Evolutionary conservation across 2,113 vertebrate genomes (phyloP).

Genomic region (Cyanistes caeruleus): DNA sequence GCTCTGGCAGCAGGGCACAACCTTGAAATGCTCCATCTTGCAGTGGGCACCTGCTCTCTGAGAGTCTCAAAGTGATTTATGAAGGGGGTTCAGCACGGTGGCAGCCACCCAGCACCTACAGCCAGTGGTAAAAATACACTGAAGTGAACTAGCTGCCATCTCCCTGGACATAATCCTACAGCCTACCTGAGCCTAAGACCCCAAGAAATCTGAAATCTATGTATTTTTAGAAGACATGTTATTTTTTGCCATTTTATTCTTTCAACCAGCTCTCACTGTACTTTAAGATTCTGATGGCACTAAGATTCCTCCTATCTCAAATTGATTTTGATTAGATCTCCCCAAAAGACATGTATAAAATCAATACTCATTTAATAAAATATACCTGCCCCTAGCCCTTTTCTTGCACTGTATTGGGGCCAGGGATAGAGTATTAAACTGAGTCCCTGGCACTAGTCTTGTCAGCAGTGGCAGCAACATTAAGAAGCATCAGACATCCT

Average conservation of each 20-base stretch:
- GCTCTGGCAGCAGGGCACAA: background rate
- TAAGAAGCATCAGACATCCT: background rate
- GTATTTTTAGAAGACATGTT: background rate
- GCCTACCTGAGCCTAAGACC: background rate
- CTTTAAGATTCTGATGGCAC: background rate
- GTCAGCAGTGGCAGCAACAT: background rate
- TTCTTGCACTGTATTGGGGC: background rate
- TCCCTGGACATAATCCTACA: background rate
- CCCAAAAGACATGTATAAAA: background rate
- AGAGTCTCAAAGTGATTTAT: background rate
- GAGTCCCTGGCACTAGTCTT: accelerated
- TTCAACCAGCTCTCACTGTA: background rate
- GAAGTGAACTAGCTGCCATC: background rate
- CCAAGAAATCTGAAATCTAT: background rate
- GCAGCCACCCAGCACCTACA: background rate
- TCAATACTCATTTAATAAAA: background rate
- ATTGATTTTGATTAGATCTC: background rate
- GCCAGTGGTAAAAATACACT: background rate
- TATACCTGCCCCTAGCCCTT: background rate
- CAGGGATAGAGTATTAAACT: background rate
- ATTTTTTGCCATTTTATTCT: background rate
- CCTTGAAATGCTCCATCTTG: background rate
- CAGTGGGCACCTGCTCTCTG: background rate
- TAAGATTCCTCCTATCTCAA: background rate
- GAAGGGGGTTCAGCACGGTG: background rate